Base-by-base conservation (phyloP, 2,113 vertebrate species). In the Neopipo cinnamomea region DNA sequence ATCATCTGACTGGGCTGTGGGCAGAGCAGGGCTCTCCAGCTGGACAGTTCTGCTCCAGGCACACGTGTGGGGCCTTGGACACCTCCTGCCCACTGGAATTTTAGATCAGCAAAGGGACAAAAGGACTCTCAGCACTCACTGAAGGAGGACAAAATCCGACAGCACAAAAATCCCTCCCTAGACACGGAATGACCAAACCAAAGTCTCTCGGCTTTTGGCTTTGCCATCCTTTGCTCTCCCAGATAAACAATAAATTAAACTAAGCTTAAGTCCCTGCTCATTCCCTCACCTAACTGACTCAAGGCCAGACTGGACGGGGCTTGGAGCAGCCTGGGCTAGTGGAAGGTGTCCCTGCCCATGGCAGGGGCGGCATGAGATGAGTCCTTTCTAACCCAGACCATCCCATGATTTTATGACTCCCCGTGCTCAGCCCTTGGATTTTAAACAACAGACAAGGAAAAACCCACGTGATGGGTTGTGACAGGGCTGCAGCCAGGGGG, bases 401-500 rank as follows among this genome's bases (percentile, higher is more conserved):
- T 28, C 28, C 20, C 65, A 46, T 3, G 55, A 52, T 22, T 52
- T 53, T 28, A 46, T 6, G 3, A 74, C 11, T 12, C 49, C 21
- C 33, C 20, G 8, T 0, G 0, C 46, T 12, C 41, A 41, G 44
- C 55, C 25, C 25, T 28, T 27, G 33, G 18, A 46, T 74, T 88
- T 88, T 39, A 63, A 85, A 1, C 6, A 50, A 25, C 2, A 47
- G 31, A 56, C 22, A 44, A 91, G 53, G n/a, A 74, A 77, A 50
- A 52, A 8, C 11, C 5, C 41, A 5, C 0, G 7, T 0, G 1
- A 46, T 0, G 8, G 20, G n/a, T 2, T 20, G 47, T 14, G 31
- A 14, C 53, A 22, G 21, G 2, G 5, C 53, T 5, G 21, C 41
- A 15, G 23, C 1, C 53, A 35, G 58, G 13, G 41, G 19, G 74